A percentile compares a stretch with the other conserved stretches of the same genome.
Conservation (phyloP, 2,113 vertebrate genomes). For the Amphiprion ocellaris region DNA sequence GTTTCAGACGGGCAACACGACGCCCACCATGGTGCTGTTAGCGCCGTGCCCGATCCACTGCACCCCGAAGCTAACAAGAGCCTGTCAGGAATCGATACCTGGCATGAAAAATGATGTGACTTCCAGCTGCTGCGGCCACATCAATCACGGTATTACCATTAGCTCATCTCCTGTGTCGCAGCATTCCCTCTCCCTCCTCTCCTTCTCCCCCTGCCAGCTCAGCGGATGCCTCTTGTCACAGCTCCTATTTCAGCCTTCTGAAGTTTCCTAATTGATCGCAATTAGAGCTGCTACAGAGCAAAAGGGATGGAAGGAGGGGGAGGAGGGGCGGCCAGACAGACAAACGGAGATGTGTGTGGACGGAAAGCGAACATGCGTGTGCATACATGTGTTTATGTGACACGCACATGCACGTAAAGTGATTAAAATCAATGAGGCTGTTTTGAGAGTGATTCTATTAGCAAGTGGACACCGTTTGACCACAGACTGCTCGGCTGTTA, state of each 20-base stretch:
- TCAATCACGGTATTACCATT: conserved; percentile 79
- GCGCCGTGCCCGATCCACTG: conserved; percentile 43
- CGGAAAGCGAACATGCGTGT: conserved; percentile 41
- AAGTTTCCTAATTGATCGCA: conserved; percentile 85
- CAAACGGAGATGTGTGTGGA: conserved; percentile 44
- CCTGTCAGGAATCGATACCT: conserved; percentile 75
- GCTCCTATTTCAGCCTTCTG: conserved; percentile 84
- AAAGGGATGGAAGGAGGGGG: conserved; percentile 23
- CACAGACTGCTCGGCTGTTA: conserved; percentile 57
- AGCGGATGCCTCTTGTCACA: conserved; percentile 82
- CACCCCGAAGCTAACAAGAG: conserved; percentile 69
- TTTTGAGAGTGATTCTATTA: conserved; percentile 64
- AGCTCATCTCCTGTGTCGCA: conserved; percentile 72
- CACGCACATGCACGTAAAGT: neutral
- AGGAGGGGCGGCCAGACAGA: neutral
- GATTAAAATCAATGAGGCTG: conserved; percentile 61
- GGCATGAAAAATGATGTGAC: conserved; percentile 77
- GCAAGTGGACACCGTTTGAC: conserved; percentile 56
- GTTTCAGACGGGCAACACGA: conserved; percentile 50
- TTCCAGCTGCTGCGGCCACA: conserved; percentile 72
- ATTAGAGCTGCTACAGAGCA: conserved; percentile 77
- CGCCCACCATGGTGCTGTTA: conserved; percentile 28
- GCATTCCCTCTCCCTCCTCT: conserved; percentile 14
- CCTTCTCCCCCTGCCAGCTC: conserved; percentile 63
- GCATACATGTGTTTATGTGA: conserved; percentile 22